Evolutionary conservation across 2,888 invertebrate genomes (phyloP).

Genomic region (Drosophila infuscata): DNA sequence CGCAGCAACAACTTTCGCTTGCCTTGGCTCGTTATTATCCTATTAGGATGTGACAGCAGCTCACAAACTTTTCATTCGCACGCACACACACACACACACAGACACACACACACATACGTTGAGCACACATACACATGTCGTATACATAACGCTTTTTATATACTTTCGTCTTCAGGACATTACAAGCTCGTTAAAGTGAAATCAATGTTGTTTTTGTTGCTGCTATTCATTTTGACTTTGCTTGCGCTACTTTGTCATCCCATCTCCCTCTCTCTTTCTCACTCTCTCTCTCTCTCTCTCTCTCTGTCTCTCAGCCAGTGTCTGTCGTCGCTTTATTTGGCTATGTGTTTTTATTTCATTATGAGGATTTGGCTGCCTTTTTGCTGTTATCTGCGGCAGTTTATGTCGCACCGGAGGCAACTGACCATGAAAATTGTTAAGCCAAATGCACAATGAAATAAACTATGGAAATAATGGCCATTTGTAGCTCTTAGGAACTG

Average conservation of each 20-base stretch:
- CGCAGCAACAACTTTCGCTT: constrained; percentile 77
- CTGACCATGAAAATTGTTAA: constrained; percentile 63
- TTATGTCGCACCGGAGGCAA: constrained; percentile 68
- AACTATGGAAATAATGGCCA: constrained; percentile 50
- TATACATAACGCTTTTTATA: constrained; percentile 76
- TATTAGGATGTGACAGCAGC: constrained; percentile 79
- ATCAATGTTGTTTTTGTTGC: constrained; percentile 72
- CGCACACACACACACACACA: constrained; percentile 31
- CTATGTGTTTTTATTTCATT: constrained; percentile 77
- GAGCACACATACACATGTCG: constrained; percentile 61
- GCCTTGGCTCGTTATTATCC: constrained; percentile 77
- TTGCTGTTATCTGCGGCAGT: constrained; percentile 76
- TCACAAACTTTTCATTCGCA: constrained; percentile 73
- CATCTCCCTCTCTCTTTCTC: neutral
- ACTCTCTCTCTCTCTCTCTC: neutral
- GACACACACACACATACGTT: constrained; percentile 14
- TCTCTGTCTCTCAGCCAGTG: constrained; percentile 10
- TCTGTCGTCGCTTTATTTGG: constrained; percentile 67
- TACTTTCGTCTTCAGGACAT: constrained; percentile 76
- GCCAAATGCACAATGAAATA: constrained; percentile 59
- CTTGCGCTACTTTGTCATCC: constrained; percentile 2
- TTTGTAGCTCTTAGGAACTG: constrained; percentile 35
- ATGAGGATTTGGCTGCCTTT: constrained; percentile 75
- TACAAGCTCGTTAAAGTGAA: constrained; percentile 81
- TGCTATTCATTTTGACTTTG: constrained; percentile 48